Base-by-base conservation (phyloP, 2,888 invertebrate genomes). In the Chelonus formosanus region DNA sequence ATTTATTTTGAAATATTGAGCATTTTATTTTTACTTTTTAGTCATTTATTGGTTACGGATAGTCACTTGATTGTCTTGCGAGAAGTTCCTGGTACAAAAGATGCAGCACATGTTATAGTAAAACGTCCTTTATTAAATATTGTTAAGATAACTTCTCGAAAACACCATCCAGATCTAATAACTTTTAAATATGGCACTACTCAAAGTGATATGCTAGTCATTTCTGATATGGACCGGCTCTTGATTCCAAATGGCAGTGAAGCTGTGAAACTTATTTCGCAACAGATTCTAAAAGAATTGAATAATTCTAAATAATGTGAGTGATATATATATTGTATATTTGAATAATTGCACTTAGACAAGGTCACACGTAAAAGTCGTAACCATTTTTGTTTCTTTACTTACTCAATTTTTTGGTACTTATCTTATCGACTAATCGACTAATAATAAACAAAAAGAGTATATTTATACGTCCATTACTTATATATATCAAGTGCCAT, bases 81-180 rank as follows among this genome's bases (percentile, higher is more conserved):
- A 55, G 93, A 93, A 78, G 86, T 93, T 70, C 89, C 90, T 8
- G 91, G 91, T 68, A 89, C 90, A 73, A 90, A 90, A 77, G 95
- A 94, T 2, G 89, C 90, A 73, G 96, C 94, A 0, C 92, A 93
- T 82, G 90, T 98, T 0, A 92, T 96, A 78, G 94, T 95, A 0
- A 90, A 94, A 70, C 89, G 97, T 63, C 94, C 95, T 0, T 86
- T 99, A 62, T 92, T 95, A 3, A 93, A 94, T 59, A 95, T 99
- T 75, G 95, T 98, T 5, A 97, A 96, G 86, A 99, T 99, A 70
- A 98, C 98, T 0, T 97, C 97, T 7, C 96, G 97, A 83, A 97
- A 97, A 83, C 90, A 93, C 65, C 93, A 95, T 82, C 97, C 98
- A 0, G 96, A 98, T 85, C 86, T 98, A 75, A 97, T 99, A 70